Evolutionary conservation across 2,888 invertebrate species (phyloP), one percentile per base, ranked within the genome.

Genomic region (Sinhomidia bicolor): DNA sequence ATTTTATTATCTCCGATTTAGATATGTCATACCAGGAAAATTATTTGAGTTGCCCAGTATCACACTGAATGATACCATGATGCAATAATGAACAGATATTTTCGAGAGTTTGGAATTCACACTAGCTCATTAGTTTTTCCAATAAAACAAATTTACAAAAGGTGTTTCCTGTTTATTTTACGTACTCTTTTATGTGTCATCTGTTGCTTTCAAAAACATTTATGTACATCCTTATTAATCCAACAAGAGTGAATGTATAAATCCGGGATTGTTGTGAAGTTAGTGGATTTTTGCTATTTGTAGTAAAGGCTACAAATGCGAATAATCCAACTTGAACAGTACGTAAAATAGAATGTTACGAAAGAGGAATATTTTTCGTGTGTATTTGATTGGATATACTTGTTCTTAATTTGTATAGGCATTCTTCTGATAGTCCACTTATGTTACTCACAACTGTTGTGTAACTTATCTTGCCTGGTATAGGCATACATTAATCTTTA

Each of bases 91-190:
- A 47, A 47, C 47, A 14, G 9, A n/a, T n/a, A n/a, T n/a, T n/a
- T n/a, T n/a, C n/a, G n/a, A n/a, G n/a, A n/a, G n/a, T n/a, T n/a
- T n/a, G n/a, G n/a, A n/a, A 36, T 36, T 36, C 7, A 36, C 36
- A 36, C 36, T 5, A 7, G 7, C 36, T 36, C 7, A 7, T 36
- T 47, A 47, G 36, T 36, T 36, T 5, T 36, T 36, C 36, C 36
- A 36, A 36, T 47, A 47, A 54, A 65, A 68, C 68, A 74, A 82
- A 54, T 68, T 71, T 54, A 51, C 54, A 60, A 82, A 81, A 82
- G 0, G 47, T 62, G 29, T 26, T 60, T 60, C 57, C 12, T 81
- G 36, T 74, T n/a, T n/a, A 83, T 83, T 74, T 83, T 71, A 74
- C 74, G 83, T 74, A 47, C 51, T 68, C 51, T 14, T 47, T 2